These are phyloP conservation scores for Tetrapedia diversipes DNA, from an alignment of 2,888 invertebrate genomes.

Conservation along the genomic window DNA sequence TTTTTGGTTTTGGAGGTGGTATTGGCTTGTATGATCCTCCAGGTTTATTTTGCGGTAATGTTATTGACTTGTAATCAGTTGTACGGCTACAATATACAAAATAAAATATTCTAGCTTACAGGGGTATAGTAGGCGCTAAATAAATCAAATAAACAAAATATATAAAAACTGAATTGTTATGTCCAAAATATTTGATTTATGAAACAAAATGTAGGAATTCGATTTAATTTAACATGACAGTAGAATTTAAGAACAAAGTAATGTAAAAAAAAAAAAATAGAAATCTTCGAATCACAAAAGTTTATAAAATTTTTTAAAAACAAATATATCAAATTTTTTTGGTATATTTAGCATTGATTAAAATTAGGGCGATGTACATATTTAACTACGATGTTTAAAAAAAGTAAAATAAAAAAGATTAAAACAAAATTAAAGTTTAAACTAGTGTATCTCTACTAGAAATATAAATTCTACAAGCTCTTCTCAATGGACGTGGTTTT, in stretches of 20 bases:
- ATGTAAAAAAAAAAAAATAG: background rate
- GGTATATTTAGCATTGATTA: too few relatives aligned
- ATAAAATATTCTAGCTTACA: constrained; percentile 74
- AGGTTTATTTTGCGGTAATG: constrained; percentile 77
- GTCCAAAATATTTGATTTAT: background rate
- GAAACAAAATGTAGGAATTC: background rate
- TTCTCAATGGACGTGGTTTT: constrained; percentile 76
- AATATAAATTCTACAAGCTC: constrained; percentile 79
- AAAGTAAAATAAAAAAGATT: background rate
- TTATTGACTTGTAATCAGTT: constrained; percentile 81
- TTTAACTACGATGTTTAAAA: background rate
- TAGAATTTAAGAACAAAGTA: background rate
- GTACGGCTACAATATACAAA: constrained; percentile 77
- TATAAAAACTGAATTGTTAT: background rate
- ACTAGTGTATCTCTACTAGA: constrained; percentile 77
- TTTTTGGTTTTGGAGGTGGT: constrained; percentile 96
- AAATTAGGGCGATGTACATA: background rate
- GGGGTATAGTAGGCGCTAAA: constrained; percentile 40
- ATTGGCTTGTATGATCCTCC: constrained; percentile 90
- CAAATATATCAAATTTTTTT: background rate
- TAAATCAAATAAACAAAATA: background rate
- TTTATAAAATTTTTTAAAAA: background rate
- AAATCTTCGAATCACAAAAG: background rate
- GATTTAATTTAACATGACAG: background rate
- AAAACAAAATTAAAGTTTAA: constrained; percentile 47